These are phyloP conservation scores for Gastrophryne carolinensis DNA, from an alignment of 2,797 vertebrate genomes.

Conservation along the genomic window DNA sequence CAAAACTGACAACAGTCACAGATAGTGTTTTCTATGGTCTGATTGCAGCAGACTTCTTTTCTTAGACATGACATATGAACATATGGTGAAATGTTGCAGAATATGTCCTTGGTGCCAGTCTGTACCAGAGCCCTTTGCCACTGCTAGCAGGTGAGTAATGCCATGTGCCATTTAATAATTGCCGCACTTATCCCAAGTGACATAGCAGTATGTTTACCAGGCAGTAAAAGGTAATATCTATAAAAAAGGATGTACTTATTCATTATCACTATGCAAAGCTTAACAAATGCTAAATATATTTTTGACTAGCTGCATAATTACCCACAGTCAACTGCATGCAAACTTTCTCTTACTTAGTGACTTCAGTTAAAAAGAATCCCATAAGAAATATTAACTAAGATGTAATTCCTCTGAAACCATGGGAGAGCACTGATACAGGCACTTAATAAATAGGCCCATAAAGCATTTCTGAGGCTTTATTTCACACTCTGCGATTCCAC, in stretches of 20 bases:
- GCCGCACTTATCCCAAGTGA: conserved; percentile 2
- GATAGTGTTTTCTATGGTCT: conserved; percentile 34
- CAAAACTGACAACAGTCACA: conserved; percentile 37
- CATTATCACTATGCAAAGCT: too few species aligned
- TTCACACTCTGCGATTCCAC: too few species aligned
- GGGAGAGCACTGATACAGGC: too few species aligned
- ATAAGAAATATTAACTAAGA: too few species aligned
- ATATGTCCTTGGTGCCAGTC: conserved; percentile 3
- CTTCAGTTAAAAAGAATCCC: too few species aligned
- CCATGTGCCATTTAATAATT: not conserved
- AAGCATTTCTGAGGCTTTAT: too few species aligned
- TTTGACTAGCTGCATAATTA: not conserved
- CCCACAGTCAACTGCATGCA: not conserved
- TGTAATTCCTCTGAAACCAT: too few species aligned
- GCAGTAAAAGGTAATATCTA: too few species aligned
- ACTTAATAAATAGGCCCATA: too few species aligned
- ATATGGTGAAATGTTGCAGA: conserved; percentile 35
- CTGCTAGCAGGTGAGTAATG: not conserved
- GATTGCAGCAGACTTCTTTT: conserved; percentile 20
- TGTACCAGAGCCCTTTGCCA: not conserved
- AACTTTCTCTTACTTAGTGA: too few species aligned
- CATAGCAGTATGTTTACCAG: not conserved
- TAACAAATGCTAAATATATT: too few species aligned
- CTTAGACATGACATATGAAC: conserved; percentile 40
- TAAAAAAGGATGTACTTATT: not conserved